phyloP scores from a whole-genome alignment of 2,113 vertebrate genomes.

The Alethe castanea region DNA sequence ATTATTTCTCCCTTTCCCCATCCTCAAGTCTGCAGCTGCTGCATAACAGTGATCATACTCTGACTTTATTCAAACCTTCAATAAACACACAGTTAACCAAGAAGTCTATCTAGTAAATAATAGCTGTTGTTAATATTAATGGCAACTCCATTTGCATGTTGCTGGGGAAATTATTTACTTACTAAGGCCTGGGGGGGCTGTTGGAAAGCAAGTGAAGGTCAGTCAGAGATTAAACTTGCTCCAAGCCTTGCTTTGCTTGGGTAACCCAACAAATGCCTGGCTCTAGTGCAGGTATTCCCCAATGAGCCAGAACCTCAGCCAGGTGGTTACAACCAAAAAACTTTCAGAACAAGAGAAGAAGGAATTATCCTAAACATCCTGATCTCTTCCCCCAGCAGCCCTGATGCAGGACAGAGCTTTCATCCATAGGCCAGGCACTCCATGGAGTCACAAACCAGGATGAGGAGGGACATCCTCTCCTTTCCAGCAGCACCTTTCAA shows the following conservation, averaged over 20 bases:
- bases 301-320: not conserved
- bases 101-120: not conserved
- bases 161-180: not conserved
- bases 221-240: not conserved
- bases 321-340: not conserved
- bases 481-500: not conserved
- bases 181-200: not conserved
- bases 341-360: not conserved
- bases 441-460: not conserved
- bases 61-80: not conserved
- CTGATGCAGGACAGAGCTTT: not conserved
- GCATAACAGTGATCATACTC: not conserved
- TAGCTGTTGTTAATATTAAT: not conserved
- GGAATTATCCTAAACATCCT: not conserved
- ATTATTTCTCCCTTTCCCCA: not conserved
- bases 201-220: not conserved
- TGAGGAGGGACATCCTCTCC: accelerated
- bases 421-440: not conserved
- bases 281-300: not conserved
- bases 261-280: not conserved
- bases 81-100: not conserved
- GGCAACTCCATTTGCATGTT: not conserved
- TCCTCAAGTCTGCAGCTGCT: not conserved
- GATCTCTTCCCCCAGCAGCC: not conserved
- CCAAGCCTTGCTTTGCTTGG: not conserved